Base-by-base conservation (phyloP, 2,888 invertebrate genomes). In the Synergus itoensis region DNA sequence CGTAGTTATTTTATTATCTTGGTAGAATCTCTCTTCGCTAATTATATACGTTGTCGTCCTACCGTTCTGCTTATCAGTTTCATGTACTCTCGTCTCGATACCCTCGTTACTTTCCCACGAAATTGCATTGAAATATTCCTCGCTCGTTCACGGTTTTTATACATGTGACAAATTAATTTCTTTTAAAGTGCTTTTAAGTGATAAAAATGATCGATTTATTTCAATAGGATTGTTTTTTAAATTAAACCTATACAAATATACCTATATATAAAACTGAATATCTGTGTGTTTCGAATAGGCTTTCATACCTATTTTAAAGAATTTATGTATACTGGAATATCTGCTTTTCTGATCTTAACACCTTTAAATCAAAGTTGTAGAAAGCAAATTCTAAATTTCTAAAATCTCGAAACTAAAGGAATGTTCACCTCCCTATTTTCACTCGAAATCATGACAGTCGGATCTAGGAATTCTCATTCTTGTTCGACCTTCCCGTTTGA, bases 1-100 rank as follows among this genome's bases (percentile, higher is more conserved):
- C 80, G 78, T 73, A 77, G 76, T 77, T 80, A 82, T 83, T 81
- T 82, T 82, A 80, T 80, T 78, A 80, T 83, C 45, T 36, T 36
- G 48, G 16, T 48, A 14, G 79, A 73, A 80, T 83, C 82, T 77
- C 73, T 77, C 78, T 76, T 77, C 62, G 60, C 75, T 79, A 80
- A 78, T 79, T 81, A n/a, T n/a, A n/a, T n/a, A 63, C 77, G 69
- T 41, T 80, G 79, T 78, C 77, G 69, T 80, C 78, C 21, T 60
- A 36, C 16, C 8, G 69, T 45, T 45, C 36, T 73, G 53, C 73
- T 73, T 73, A 73, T 73, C 73, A 73, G 53, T 73, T 11, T 73
- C 53, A 0, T 53, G 28, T 53, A 73, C 28, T 28, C 3, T 3
- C 53, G n/a, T 73, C 53, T 36, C 73, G 11, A 73, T 73, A 73